These are phyloP conservation scores for Bacillus rossius DNA, from an alignment of 1,140 invertebrate genomes.

Conservation along the genomic window DNA sequence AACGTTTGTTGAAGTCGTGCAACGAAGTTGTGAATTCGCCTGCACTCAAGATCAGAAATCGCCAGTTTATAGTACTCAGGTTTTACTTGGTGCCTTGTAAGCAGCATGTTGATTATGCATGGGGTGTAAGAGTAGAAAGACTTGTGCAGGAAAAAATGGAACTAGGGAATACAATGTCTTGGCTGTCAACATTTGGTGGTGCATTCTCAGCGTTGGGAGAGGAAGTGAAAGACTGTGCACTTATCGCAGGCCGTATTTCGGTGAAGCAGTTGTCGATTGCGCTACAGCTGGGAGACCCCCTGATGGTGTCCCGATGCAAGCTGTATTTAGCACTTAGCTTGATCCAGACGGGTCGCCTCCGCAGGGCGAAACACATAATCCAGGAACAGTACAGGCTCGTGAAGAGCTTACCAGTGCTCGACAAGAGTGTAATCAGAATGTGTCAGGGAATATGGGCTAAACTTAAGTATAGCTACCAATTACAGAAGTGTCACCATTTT, in stretches of 20 bases:
- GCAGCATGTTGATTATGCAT: too few species aligned
- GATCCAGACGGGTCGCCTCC: conserved; percentile 69
- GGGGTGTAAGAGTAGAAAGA: conserved; percentile 38
- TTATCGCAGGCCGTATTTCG: conserved; percentile 83
- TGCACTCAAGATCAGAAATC: too few species aligned
- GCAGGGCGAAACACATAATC: conserved; percentile 59
- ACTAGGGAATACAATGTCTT: conserved; percentile 82
- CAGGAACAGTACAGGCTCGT: conserved; percentile 55
- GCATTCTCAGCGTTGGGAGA: conserved; percentile 92
- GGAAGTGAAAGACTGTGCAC: conserved; percentile 68
- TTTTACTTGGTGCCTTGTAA: too few species aligned
- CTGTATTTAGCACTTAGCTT: conserved; percentile 84
- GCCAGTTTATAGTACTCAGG: too few species aligned
- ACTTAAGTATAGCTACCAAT: conserved; percentile 54
- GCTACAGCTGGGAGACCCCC: conserved; percentile 70
- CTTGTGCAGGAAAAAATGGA: conserved; percentile 60
- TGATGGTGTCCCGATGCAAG: conserved; percentile 68
- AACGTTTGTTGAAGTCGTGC: too few species aligned
- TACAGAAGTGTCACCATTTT: too few species aligned
- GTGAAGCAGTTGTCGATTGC: conserved; percentile 74
- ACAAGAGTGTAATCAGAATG: conserved; percentile 65
- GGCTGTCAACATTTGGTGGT: conserved; percentile 93
- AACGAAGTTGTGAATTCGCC: too few species aligned
- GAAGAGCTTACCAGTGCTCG: conserved; percentile 39
- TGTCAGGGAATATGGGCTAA: conserved; percentile 81